Conservation (phyloP, 2,888 invertebrate species). For the Tetranychus piercei region DNA sequence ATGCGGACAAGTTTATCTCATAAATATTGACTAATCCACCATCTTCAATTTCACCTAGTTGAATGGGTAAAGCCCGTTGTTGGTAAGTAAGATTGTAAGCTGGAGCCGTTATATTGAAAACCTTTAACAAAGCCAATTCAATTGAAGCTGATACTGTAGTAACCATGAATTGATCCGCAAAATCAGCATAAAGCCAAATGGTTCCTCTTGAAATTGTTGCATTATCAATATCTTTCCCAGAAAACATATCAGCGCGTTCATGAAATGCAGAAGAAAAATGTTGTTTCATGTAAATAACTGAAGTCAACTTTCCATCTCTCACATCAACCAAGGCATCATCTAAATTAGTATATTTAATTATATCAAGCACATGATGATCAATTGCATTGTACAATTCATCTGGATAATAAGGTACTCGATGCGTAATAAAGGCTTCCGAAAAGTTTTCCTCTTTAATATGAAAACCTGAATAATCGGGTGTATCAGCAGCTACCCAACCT, state of each 20-base stretch:
- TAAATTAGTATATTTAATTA: not conserved
- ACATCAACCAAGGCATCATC: constrained; percentile 1
- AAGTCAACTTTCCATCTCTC: not conserved
- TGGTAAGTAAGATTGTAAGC: not conserved
- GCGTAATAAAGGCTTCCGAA: not conserved
- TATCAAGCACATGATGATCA: not conserved
- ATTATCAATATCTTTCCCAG: not conserved
- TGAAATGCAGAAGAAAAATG: not conserved
- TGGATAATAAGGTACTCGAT: not conserved
- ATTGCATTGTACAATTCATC: not conserved
- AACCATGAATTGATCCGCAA: not conserved
- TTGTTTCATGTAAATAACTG: not conserved
- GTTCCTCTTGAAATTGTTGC: not conserved
- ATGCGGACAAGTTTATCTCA: not conserved
- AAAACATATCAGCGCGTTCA: not conserved
- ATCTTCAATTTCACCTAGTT: not conserved
- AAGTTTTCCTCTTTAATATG: not conserved
- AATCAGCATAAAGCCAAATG: constrained; percentile 4
- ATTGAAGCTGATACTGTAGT: not conserved
- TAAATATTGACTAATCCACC: not conserved
- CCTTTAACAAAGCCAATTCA: not conserved
- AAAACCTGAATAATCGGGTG: not conserved
- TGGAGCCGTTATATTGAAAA: not conserved
- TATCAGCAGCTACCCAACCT: not conserved
- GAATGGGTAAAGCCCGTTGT: not conserved